Evolutionary conservation across 1,140 invertebrate genomes (phyloP), one percentile per base, ranked within the genome.

Genomic region (Drosophila biarmipes): DNA sequence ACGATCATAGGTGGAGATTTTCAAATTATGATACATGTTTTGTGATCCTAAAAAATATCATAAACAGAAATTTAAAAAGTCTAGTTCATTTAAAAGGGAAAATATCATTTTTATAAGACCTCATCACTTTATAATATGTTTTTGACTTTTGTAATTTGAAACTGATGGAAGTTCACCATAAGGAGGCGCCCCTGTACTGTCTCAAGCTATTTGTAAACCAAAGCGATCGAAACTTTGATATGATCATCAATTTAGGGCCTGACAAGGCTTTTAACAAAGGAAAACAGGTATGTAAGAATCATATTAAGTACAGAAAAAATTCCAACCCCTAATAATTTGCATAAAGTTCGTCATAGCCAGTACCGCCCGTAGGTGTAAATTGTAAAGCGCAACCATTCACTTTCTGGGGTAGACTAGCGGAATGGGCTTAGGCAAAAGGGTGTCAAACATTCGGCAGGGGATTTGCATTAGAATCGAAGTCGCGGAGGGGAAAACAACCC

Each of bases 391-490:
- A n/a, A 56, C 55, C 27, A 19, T 61, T 56, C 17, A 31, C 35
- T 61, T 56, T 61, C 38, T 12, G 6, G 56, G 31, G 21, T 15
- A 49, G 4, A 45, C 17, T 15, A 38, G 29, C 29, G 35, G 4
- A 45, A 27, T 15, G 38, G 29, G 48, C 29, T 10, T 35, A 29
- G 24, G 51, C 29, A 38, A 62, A 42, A 62, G 17, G 53, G 52
- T 57, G 37, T 57, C 53, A 42, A 62, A 42, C 17, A 58, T 62
- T 62, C 27, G n/a, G 27, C 27, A 58, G 24, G 37, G 27, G 37
- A 57, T 62, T 63, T 37, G 38, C 54, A 59, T 64, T n/a, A 46
- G 40, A 64, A 64, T 59, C 55, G 24, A 10, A 21, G 19, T 45
- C 43, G 43, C 15, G 31, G 27, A 31, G 43, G 6, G 15, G 10